Evolutionary conservation across 2,888 invertebrate species (phyloP).

Genomic region (Leptinotarsa peninsularis): DNA sequence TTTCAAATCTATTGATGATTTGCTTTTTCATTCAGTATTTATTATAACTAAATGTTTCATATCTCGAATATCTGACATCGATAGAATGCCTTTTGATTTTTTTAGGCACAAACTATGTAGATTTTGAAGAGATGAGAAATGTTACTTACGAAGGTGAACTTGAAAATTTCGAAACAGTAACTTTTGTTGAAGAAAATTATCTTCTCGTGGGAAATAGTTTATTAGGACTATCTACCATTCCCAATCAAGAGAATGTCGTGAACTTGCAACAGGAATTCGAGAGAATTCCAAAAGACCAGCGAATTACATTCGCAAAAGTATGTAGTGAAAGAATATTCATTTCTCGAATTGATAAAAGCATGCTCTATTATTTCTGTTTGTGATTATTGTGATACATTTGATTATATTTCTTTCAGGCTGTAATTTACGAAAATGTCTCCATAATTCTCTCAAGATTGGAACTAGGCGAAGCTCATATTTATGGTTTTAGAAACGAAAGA

Average conservation of each 20-base stretch:
- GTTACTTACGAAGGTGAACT: neutral
- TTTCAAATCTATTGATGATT: neutral
- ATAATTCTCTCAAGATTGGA: slow-evolving; percentile 34
- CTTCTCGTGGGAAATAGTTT: slow-evolving; percentile 2
- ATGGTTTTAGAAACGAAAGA: slow-evolving; percentile 24
- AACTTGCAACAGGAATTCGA: neutral
- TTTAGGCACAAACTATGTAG: neutral
- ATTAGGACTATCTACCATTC: neutral
- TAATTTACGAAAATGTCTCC: slow-evolving; percentile 32
- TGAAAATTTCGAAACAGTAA: neutral
- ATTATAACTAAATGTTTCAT: too few relatives aligned
- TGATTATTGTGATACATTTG: neutral
- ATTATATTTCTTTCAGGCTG: slow-evolving; percentile 31
- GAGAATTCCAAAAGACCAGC: neutral
- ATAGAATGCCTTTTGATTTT: neutral
- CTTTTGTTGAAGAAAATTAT: neutral
- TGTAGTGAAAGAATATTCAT: neutral
- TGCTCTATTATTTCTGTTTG: neutral
- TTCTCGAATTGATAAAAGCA: neutral
- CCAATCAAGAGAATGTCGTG: neutral
- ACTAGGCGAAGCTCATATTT: slow-evolving; percentile 38
- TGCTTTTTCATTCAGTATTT: neutral
- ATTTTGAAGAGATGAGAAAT: neutral
- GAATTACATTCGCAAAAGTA: neutral
- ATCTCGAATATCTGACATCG: too few relatives aligned